These are phyloP conservation scores for Monoplex corrugatus DNA, from an alignment of 2,888 invertebrate genomes.

Conservation along the genomic window DNA sequence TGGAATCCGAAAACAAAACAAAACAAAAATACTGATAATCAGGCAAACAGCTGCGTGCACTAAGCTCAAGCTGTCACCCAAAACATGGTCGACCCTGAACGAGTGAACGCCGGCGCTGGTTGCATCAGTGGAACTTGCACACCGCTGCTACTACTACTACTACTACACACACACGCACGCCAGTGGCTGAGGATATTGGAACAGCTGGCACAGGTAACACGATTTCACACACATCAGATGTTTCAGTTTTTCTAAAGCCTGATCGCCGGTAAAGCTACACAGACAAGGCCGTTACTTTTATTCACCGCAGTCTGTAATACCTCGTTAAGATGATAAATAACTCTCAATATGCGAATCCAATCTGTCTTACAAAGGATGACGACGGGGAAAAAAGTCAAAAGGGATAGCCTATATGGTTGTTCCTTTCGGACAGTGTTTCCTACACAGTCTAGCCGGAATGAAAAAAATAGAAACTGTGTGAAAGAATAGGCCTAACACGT, in stretches of 20 bases:
- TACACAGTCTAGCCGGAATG: too few species aligned
- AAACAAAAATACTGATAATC: too few species aligned
- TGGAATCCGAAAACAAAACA: background rate
- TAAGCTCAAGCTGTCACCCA: background rate
- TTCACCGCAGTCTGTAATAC: too few species aligned
- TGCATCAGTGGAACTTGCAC: background rate
- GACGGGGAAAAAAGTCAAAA: too few species aligned
- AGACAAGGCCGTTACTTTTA: background rate
- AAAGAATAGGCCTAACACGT: background rate
- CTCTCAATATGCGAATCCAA: too few species aligned
- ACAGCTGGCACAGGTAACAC: conserved; percentile 16
- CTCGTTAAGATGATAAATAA: too few species aligned
- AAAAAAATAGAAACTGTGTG: too few species aligned
- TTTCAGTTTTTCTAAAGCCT: background rate
- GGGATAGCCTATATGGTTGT: too few species aligned
- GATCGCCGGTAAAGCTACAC: background rate
- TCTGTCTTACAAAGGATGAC: too few species aligned
- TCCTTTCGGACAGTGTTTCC: too few species aligned
- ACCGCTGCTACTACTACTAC: too few species aligned
- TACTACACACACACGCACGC: background rate
- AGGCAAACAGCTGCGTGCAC: background rate
- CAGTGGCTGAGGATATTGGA: background rate
- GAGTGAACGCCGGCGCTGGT: background rate
- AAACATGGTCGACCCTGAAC: background rate
- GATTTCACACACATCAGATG: background rate